Evolutionary conservation across 1,140 invertebrate genomes (phyloP), one percentile per base, ranked within the genome.

Genomic region (Heliconius congener): DNA sequence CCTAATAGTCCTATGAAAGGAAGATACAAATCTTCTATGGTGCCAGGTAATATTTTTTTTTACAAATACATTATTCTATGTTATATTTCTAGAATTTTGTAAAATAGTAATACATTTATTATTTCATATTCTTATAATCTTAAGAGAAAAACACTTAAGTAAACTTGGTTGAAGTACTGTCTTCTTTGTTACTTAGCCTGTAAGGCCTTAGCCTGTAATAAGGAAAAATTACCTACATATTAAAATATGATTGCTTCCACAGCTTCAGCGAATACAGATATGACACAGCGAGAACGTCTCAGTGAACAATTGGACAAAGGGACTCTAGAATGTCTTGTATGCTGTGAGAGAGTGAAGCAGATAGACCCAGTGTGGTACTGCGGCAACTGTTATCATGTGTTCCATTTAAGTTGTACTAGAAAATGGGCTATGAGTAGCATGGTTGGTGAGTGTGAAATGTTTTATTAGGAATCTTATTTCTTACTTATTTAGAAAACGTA

Each of bases 301-400:
- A 97, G 96, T 34, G 97, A 98, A 19, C 97, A 98, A 87, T 91
- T 99, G 34, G 96, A 96, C 77, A 96, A 96, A 72, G 96, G 97
- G 3, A 95, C 95, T 0, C 95, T 99, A 73, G 99, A 99, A 90
- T 99, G 99, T 89, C 95, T 99, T 83, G 98, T 99, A 3, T 99
- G 99, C 88, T 99, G 97, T 90, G 98, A 99, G 71, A 93, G 95
- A 66, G 97, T 99, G 42, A 96, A 96, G 79, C 96, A 97, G 79
- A 95, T 95, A 46, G 96, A 98, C 85, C 94, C 96, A 13, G 96
- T 98, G 42, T 99, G 99, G 99, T 97, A 96, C 19, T 99, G 99
- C 92, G 87, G 94, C 55, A 98, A 97, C 82, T 99, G 99, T 86
- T 99, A 96, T 93, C 97, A 99, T 88, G 97, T 99, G 83, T 95